These are phyloP conservation scores for Drosophila sordidula DNA, from an alignment of 2,888 invertebrate genomes.

Conservation along the genomic window DNA sequence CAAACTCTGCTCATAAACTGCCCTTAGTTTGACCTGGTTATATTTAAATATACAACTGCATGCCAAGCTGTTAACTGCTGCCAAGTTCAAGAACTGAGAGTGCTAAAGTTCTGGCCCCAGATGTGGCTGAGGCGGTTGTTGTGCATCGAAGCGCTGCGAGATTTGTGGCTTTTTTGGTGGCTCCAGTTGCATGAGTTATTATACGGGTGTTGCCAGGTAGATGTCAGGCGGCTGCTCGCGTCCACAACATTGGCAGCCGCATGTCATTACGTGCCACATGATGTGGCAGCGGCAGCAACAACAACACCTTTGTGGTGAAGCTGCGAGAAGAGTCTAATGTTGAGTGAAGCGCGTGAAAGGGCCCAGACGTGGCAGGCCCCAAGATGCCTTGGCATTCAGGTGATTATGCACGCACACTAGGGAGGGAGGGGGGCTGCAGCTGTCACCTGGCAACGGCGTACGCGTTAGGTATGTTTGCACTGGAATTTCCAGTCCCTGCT, in stretches of 20 bases:
- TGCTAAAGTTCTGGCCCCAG: constrained; percentile 27
- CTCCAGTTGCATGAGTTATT: constrained; percentile 51
- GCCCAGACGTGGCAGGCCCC: constrained; percentile 15
- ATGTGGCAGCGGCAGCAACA: constrained; percentile 24
- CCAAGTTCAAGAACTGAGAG: constrained; percentile 6
- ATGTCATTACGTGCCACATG: constrained; percentile 73
- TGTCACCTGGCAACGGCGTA: constrained; percentile 46
- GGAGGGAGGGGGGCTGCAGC: constrained; percentile 16
- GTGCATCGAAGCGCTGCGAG: constrained; percentile 47
- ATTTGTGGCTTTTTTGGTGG: constrained; percentile 67
- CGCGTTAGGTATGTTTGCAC: constrained; percentile 12
- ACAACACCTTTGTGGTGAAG: constrained; percentile 11
- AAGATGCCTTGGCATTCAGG: constrained; percentile 49
- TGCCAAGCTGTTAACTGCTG: background rate
- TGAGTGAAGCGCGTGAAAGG: constrained; percentile 42
- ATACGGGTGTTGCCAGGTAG: constrained; percentile 23
- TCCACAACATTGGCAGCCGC: constrained; percentile 70
- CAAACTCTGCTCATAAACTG: too few species aligned
- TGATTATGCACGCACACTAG: constrained; percentile 58
- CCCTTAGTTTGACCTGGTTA: background rate
- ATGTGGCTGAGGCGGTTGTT: constrained; percentile 23
- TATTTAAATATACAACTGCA: background rate
- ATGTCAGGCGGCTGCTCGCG: constrained; percentile 31
- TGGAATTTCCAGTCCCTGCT: constrained; percentile 41
- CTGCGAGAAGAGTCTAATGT: constrained; percentile 3